phyloP scores from a whole-genome alignment of 2,888 invertebrate species.

The Helobdella robusta region DNA sequence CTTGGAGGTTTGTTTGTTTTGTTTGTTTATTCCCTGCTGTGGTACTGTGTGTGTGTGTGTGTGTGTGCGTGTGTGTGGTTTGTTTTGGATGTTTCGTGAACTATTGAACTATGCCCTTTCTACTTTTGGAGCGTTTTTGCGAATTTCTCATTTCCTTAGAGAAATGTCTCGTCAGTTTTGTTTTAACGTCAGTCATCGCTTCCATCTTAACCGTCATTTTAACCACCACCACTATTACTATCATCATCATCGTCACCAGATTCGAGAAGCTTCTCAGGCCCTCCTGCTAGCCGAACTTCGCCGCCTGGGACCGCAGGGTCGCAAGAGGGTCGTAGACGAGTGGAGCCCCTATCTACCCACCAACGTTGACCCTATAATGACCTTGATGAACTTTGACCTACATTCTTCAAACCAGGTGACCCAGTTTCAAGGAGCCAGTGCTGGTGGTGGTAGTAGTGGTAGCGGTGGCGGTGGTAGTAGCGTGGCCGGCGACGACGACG shows the following conservation, averaged over 20 bases:
- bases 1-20: slow-evolving; percentile 62
- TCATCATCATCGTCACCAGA: no score
- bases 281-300: slow-evolving; percentile 82
- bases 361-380: slow-evolving; percentile 50
- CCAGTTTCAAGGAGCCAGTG: not conserved
- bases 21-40: not conserved
- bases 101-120: no score
- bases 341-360: slow-evolving; percentile 92
- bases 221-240: no score
- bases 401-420: slow-evolving; percentile 2
- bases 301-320: slow-evolving; percentile 76
- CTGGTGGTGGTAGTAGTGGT: not conserved
- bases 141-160: not conserved
- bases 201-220: not conserved
- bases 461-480: not conserved
- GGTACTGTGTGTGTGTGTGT: not conserved
- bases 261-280: slow-evolving; percentile 89
- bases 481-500: slow-evolving; percentile 23
- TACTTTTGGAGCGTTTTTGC: not conserved
- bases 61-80: not conserved
- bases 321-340: slow-evolving; percentile 80
- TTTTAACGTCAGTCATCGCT: not conserved
- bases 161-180: not conserved
- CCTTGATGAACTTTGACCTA: slow-evolving; percentile 43
- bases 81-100: not conserved